Evolutionary conservation across 2,888 invertebrate species (phyloP).

Genomic region (Dorcus parallelipipedus): DNA sequence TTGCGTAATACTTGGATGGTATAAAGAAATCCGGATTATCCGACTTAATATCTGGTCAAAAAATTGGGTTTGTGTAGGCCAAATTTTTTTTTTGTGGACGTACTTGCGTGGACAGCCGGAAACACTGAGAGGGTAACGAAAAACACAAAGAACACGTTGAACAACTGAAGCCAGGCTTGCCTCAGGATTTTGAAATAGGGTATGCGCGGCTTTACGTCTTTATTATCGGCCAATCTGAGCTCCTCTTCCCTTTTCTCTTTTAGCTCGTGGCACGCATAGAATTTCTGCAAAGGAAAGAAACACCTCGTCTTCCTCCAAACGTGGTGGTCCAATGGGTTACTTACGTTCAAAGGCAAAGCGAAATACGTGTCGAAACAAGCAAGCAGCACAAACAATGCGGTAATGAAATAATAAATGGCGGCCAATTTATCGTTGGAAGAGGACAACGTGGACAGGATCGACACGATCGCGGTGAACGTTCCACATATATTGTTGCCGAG

Average conservation of each 20-base stretch:
- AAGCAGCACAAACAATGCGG: constrained; percentile 86
- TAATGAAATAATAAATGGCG: constrained; percentile 96
- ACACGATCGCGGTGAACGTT: constrained; percentile 76
- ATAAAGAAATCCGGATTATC: constrained; percentile 55
- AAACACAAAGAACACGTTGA: constrained; percentile 90
- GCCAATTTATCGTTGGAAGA: constrained; percentile 75
- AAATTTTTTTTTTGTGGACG: constrained; percentile 26
- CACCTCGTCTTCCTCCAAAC: neutral
- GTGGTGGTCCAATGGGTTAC: constrained; percentile 43
- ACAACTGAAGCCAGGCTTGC: constrained; percentile 75
- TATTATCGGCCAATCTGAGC: constrained; percentile 41
- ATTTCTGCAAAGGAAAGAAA: constrained; percentile 7
- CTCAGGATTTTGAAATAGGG: constrained; percentile 70
- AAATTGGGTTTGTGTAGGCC: neutral
- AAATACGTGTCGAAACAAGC: constrained; percentile 95
- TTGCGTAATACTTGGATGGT: constrained; percentile 59
- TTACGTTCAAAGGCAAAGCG: constrained; percentile 87
- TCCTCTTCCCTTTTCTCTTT: neutral
- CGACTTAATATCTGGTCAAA: constrained; percentile 53
- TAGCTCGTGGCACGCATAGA: neutral
- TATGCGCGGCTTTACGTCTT: constrained; percentile 49
- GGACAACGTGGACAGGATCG: constrained; percentile 63
- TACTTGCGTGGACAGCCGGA: constrained; percentile 80
- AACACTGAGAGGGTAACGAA: constrained; percentile 88
- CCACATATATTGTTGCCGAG: constrained; percentile 92